These are phyloP conservation scores for Cataglyphis cursor DNA, from an alignment of 2,888 invertebrate species.

Conservation along the genomic window DNA sequence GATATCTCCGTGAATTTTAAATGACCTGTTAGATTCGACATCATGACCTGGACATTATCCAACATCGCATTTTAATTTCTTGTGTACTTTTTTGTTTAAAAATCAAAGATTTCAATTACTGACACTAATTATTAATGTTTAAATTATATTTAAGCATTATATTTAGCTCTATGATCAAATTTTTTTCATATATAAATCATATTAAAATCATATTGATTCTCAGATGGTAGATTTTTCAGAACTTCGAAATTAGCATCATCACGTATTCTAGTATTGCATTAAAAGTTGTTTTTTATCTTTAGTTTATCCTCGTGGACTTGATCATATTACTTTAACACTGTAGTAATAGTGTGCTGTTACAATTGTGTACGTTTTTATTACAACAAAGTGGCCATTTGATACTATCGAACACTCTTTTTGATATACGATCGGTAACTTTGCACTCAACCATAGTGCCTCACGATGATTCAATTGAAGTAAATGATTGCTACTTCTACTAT, in stretches of 20 bases:
- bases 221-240: neutral
- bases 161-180: neutral
- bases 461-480: slow-evolving; percentile 40
- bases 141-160: neutral
- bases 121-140: neutral
- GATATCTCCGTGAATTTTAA: slow-evolving; percentile 60
- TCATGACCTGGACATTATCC: slow-evolving; percentile 32
- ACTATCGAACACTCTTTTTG: slow-evolving; percentile 29
- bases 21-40: slow-evolving; percentile 35
- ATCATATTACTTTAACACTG: neutral
- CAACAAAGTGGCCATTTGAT: slow-evolving; percentile 22
- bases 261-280: neutral
- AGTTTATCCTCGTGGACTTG: neutral
- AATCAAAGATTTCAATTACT: neutral
- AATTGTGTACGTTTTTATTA: slow-evolving; percentile 12
- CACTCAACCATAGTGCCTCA: slow-evolving; percentile 22
- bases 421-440: slow-evolving; percentile 33
- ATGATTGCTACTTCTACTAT: neutral
- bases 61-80: slow-evolving; percentile 24
- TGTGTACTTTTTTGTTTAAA: neutral
- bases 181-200: neutral
- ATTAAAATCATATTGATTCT: neutral
- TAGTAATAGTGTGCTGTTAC: neutral
- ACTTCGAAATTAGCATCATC: neutral
- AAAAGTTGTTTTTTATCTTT: neutral